phyloP scores from a whole-genome alignment of 2,888 invertebrate genomes.

The Auanema freiburgensis region DNA sequence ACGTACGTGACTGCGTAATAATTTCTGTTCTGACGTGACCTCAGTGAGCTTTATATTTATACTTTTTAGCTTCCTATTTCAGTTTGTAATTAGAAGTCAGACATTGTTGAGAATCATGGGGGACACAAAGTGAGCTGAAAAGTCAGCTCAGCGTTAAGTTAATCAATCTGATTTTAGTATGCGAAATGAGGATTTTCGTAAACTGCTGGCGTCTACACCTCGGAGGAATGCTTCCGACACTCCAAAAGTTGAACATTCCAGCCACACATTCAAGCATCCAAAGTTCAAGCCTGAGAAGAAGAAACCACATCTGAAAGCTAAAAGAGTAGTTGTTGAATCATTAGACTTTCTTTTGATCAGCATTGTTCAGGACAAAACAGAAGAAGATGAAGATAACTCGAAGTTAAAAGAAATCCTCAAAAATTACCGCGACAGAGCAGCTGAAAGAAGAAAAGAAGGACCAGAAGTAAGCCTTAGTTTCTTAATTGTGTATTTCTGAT shows the following conservation, averaged over 20 bases:
- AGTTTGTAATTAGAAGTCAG: no score
- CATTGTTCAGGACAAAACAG: slow-evolving; percentile 41
- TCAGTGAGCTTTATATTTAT: no score
- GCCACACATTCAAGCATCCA: slow-evolving; percentile 24
- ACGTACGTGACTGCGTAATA: no score
- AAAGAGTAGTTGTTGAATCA: background rate
- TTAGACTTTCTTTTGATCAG: background rate
- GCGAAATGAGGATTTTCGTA: slow-evolving; percentile 61
- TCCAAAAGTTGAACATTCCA: background rate
- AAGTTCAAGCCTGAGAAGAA: slow-evolving; percentile 23
- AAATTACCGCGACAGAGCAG: slow-evolving; percentile 66
- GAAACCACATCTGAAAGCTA: slow-evolving; percentile 1
- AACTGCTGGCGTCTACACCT: slow-evolving; percentile 47
- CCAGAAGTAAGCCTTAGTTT: slow-evolving; percentile 31
- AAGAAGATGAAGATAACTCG: slow-evolving; percentile 56
- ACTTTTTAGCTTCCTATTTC: no score
- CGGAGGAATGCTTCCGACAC: slow-evolving; percentile 17
- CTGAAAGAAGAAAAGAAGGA: slow-evolving; percentile 58
- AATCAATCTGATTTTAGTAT: no score
- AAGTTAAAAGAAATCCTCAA: slow-evolving; percentile 57
- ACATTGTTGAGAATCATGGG: no score
- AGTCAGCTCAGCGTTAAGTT: no score
- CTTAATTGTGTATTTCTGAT: background rate
- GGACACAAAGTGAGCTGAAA: no score
- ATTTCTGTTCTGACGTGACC: no score